Conservation (phyloP, 2,797 vertebrate species). For the Tarsius wallacei region DNA sequence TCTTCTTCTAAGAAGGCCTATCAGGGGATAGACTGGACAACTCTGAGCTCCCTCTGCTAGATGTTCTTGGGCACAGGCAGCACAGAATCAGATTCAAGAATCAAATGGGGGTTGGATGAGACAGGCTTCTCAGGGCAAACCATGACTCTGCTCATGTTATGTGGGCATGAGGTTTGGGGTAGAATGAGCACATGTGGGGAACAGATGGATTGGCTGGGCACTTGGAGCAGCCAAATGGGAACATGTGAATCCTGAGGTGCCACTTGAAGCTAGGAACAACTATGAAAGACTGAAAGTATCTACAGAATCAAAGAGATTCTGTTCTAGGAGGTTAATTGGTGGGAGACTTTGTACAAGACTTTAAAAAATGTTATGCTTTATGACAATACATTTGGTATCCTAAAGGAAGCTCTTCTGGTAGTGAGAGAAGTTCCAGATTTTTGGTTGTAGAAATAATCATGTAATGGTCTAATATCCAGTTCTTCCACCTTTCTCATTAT, state of each 20-base stretch:
- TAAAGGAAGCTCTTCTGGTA: conserved; percentile 15
- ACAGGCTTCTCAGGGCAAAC: background rate
- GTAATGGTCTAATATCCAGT: background rate
- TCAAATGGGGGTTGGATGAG: background rate
- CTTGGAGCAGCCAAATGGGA: background rate
- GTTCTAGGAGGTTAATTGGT: background rate
- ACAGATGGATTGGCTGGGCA: background rate
- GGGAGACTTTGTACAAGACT: background rate
- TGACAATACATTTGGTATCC: background rate
- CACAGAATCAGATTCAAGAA: background rate
- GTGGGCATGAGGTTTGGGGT: background rate
- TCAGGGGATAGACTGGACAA: background rate
- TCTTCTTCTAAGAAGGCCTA: background rate
- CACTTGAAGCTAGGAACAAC: background rate
- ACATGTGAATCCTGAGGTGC: background rate
- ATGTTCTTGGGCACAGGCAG: background rate
- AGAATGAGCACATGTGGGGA: background rate
- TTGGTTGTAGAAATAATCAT: background rate
- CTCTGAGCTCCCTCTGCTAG: conserved; percentile 27
- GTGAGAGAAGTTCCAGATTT: background rate
- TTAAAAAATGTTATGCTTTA: background rate
- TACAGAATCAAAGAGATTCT: conserved; percentile 17
- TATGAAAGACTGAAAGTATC: background rate
- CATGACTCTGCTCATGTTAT: background rate
- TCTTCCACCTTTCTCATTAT: conserved; percentile 10